Base-by-base conservation (phyloP, 2,797 vertebrate genomes). In the Acipenser oxyrinchus region DNA sequence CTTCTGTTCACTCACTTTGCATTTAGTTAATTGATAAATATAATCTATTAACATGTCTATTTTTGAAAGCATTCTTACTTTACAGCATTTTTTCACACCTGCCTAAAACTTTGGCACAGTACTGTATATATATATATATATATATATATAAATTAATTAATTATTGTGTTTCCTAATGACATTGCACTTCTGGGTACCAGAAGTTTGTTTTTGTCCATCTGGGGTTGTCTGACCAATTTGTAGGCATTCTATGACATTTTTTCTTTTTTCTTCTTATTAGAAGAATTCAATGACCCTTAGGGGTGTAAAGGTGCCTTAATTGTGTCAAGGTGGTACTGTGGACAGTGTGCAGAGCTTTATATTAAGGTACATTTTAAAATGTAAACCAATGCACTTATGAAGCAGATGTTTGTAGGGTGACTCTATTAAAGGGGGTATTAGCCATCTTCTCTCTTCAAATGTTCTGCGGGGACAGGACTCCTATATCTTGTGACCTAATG, bases 311-410 rank as follows among this genome's bases (percentile, higher is more conserved):
- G 79, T 88, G 88, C 87, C 87, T 87, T 89, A 83, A 84, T 89
- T 88, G 82, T 88, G 83, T 84, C 81, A 89, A 89, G 86, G 79
- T 86, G 78, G 76, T 77, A 79, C 71, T 75, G 77, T 76, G 74
- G 77, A 75, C 76, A 74, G 75, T 76, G 66, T n/a, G 13, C 69
- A 69, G 73, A 77, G 72, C 61, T 83, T 79, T 86, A 66, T 66
- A 72, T 83, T 76, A 65, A 72, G 48, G 69, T 70, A 77, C 57
- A 64, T 15, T 72, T 78, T 78, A 69, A 53, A 12, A 79, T 83
- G 77, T 79, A 82, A 86, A 83, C 85, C 82, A 78, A 71, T 88
- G 92, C 89, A 92, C 91, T 93, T 93, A 84, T 58, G 70, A 85
- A 78, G 77, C 79, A 77, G 79, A 71, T 72, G 66, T 80, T 75